Percentiles rank a stretch among this genome's conserved stretches.
phyloP scores from a whole-genome alignment of 2,797 vertebrate species.

The Sebastes nivosus region DNA sequence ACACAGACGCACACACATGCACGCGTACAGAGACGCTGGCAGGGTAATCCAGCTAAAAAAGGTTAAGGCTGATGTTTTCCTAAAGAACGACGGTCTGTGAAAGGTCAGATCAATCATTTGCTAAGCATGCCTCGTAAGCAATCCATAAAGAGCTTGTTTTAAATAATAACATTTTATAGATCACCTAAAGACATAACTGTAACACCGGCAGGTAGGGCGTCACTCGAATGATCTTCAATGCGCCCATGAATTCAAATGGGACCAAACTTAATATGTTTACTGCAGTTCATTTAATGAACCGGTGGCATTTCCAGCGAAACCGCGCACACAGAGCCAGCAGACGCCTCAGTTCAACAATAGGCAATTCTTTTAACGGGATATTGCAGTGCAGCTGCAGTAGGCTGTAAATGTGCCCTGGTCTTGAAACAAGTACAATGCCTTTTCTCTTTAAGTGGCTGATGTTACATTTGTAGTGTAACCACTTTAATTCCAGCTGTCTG shows the following conservation, averaged over 20 bases:
- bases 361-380: slow-evolving; percentile 68
- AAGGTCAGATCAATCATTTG: slow-evolving; percentile 86
- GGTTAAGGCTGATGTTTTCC: slow-evolving; percentile 83
- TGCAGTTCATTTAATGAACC: slow-evolving; percentile 80
- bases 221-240: slow-evolving; percentile 47
- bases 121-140: slow-evolving; percentile 82
- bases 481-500: slow-evolving; percentile 69
- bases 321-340: slow-evolving; percentile 41
- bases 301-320: slow-evolving; percentile 77
- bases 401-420: slow-evolving; percentile 65
- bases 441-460: slow-evolving; percentile 64
- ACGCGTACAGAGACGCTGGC: slow-evolving; percentile 42
- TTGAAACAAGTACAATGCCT: slow-evolving; percentile 58
- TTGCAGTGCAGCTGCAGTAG: slow-evolving; percentile 43
- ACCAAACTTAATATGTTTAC: slow-evolving; percentile 77
- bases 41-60: slow-evolving; percentile 80
- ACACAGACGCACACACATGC: not conserved
- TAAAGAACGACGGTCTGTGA: slow-evolving; percentile 77
- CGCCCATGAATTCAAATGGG: slow-evolving; percentile 71
- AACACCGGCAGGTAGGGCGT: slow-evolving; percentile 45
- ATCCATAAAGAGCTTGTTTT: slow-evolving; percentile 85
- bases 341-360: slow-evolving; percentile 63
- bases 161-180: slow-evolving; percentile 88
- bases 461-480: slow-evolving; percentile 67
- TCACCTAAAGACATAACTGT: slow-evolving; percentile 82